Percentiles rank a stretch among this genome's conserved stretches.
Conservation (phyloP, 2,797 vertebrate genomes). For the Hapalemur alaotrensis region DNA sequence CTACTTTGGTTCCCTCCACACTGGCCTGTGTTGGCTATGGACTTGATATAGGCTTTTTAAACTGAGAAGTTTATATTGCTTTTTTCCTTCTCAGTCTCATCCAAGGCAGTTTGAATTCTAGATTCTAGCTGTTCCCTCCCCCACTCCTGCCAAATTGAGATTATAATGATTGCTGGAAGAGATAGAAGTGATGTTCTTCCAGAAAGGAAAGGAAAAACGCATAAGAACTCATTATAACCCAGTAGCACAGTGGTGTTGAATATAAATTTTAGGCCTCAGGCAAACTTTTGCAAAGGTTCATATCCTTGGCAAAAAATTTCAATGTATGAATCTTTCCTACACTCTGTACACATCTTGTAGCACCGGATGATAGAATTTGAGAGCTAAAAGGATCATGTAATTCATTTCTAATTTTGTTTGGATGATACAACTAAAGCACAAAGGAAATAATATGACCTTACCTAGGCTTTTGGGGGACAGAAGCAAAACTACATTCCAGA, state of each 20-base stretch:
- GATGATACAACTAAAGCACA: background rate
- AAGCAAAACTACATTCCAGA: background rate
- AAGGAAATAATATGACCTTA: background rate
- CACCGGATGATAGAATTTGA: background rate
- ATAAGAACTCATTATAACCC: background rate
- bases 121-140: background rate
- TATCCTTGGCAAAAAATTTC: background rate
- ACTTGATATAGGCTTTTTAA: background rate
- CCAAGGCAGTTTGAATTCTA: conserved; percentile 41
- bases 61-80: background rate
- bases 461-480: background rate
- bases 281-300: conserved; percentile 45
- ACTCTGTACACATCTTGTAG: background rate
- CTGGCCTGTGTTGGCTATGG: background rate
- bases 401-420: background rate
- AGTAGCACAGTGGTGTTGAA: background rate
- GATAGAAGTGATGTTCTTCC: background rate
- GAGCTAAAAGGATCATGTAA: background rate
- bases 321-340: background rate
- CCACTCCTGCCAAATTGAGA: background rate
- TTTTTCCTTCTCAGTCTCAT: background rate
- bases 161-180: background rate
- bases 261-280: conserved; percentile 41
- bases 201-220: background rate
- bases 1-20: background rate